Conservation (phyloP, 1,140 invertebrate genomes). For the Teleogryllus occipitalis region DNA sequence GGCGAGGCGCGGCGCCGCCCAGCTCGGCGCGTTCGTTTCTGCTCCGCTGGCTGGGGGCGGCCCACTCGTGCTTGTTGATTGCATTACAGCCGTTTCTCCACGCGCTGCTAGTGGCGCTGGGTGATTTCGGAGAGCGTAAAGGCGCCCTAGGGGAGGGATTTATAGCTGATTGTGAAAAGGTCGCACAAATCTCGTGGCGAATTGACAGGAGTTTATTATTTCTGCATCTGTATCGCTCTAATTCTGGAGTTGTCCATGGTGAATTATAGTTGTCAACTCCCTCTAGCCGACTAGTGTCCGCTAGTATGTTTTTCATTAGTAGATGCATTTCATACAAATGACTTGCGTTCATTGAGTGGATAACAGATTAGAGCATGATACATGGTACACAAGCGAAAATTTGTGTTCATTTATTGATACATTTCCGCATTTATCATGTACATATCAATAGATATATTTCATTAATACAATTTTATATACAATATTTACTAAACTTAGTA, state of each 20-base stretch:
- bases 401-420: too few species aligned
- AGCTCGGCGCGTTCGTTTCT: not conserved
- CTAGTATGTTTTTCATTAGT: too few species aligned
- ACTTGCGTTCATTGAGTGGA: too few species aligned
- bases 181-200: not conserved
- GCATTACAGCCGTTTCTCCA: not conserved
- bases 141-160: not conserved
- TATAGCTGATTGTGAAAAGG: conserved; percentile 1
- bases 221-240: not conserved
- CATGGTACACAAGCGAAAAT: too few species aligned
- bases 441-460: too few species aligned
- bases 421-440: too few species aligned
- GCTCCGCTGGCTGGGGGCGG: not conserved
- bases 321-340: too few species aligned
- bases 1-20: too few species aligned
- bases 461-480: too few species aligned
- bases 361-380: too few species aligned
- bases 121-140: not conserved
- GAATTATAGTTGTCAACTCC: not conserved
- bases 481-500: too few species aligned
- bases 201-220: not conserved
- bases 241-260: not conserved
- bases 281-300: too few species aligned
- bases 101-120: not conserved
- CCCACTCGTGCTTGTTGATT: not conserved